These are phyloP conservation scores for Onthophagus taurus DNA, from an alignment of 1,140 invertebrate species.

Conservation along the genomic window DNA sequence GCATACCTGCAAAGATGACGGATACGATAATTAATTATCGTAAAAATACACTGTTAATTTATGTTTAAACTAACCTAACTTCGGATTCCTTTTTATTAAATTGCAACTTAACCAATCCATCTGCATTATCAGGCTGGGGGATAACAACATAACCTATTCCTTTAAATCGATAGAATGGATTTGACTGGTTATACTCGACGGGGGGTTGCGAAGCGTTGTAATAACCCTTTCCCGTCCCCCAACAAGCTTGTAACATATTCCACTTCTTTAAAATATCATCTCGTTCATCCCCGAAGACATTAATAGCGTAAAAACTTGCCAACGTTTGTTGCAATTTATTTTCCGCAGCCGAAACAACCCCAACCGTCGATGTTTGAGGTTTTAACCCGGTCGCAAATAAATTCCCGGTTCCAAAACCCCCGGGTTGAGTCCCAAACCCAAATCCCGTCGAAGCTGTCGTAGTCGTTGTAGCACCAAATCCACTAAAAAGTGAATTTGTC, in stretches of 20 bases:
- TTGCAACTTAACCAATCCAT: conserved; percentile 74
- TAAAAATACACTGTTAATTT: too few species aligned
- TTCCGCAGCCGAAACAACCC: conserved; percentile 10
- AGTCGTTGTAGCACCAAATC: conserved; percentile 40
- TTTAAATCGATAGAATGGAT: conserved; percentile 87
- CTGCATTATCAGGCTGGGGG: conserved; percentile 72
- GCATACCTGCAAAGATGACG: too few species aligned
- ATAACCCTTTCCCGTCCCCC: conserved; percentile 73
- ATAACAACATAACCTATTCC: conserved; percentile 82
- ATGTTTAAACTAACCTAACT: conserved; percentile 52
- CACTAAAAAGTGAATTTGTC: conserved; percentile 36
- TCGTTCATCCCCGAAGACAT: conserved; percentile 84
- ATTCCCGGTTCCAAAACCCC: conserved; percentile 34
- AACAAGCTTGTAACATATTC: conserved; percentile 89
- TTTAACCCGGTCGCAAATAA: conserved; percentile 39
- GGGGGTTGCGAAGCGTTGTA: conserved; percentile 63
- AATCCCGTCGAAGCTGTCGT: conserved; percentile 40
- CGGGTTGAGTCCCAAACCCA: conserved; percentile 36
- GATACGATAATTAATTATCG: too few species aligned
- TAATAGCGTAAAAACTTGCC: conserved; percentile 46
- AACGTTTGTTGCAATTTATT: conserved; percentile 26
- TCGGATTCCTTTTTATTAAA: conserved; percentile 73
- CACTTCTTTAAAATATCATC: conserved; percentile 85
- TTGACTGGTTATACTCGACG: conserved; percentile 78
- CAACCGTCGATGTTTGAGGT: conserved; percentile 24